These are phyloP conservation scores for Amblyraja radiata DNA, from an alignment of 2,797 vertebrate species.

Conservation along the genomic window DNA sequence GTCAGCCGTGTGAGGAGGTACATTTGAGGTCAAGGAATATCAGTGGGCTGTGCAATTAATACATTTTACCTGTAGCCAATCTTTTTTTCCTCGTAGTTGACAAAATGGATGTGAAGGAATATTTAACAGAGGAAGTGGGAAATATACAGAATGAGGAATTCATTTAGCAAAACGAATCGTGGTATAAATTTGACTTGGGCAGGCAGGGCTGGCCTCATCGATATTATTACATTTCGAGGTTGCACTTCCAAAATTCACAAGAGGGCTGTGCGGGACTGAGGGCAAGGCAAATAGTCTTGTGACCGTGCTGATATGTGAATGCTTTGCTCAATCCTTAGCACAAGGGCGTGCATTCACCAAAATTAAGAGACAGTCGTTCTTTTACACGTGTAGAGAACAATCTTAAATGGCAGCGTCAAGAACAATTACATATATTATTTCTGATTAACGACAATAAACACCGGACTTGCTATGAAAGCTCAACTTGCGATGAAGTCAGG, in stretches of 20 bases:
- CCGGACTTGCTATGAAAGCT: neutral
- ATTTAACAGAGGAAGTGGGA: neutral
- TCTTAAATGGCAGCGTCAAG: neutral
- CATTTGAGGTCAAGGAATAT: neutral
- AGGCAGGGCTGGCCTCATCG: neutral
- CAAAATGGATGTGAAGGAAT: neutral
- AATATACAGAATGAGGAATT: constrained; percentile 13
- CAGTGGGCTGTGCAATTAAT: neutral
- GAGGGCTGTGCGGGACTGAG: neutral
- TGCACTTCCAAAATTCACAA: neutral
- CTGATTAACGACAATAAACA: neutral
- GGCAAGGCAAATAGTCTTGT: neutral
- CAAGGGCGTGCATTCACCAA: neutral
- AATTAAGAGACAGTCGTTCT: neutral
- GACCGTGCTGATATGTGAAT: too few relatives aligned
- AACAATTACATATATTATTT: neutral
- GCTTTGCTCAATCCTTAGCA: neutral
- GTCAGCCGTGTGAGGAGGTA: neutral
- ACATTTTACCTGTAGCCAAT: neutral
- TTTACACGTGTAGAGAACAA: neutral
- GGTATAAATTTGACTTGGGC: neutral
- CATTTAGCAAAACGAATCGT: neutral
- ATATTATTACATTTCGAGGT: neutral
- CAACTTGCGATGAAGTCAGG: neutral
- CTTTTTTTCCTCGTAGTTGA: neutral